Evolutionary conservation across 2,797 vertebrate genomes (phyloP).

Genomic region (Pyrocephalus nanus): DNA sequence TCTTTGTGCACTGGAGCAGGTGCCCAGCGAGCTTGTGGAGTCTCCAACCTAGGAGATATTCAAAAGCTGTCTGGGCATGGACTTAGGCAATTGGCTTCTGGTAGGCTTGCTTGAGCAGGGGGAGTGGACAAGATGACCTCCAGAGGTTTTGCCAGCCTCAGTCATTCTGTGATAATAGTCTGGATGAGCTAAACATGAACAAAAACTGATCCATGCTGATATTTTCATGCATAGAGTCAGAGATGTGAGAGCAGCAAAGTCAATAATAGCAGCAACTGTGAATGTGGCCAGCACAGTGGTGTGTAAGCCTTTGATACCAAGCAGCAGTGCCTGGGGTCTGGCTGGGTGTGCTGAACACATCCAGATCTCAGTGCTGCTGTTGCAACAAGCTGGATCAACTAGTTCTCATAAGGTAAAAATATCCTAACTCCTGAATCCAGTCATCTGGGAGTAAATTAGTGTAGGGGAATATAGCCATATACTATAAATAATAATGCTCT

Average conservation of each 20-base stretch:
- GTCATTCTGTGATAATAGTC: neutral
- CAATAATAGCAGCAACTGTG: neutral
- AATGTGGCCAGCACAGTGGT: neutral
- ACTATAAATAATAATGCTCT: neutral
- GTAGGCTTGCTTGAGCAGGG: neutral
- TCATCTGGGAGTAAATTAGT: neutral
- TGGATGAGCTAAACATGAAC: fast-evolving
- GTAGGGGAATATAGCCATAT: neutral
- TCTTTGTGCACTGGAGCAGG: neutral
- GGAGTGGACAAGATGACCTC: fast-evolving
- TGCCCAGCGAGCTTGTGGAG: neutral
- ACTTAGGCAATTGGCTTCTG: neutral
- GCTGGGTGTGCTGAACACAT: neutral
- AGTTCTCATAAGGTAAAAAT: neutral
- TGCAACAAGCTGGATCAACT: neutral
- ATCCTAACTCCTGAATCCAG: neutral
- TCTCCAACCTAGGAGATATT: neutral
- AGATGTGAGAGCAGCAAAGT: neutral
- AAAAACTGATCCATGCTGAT: neutral
- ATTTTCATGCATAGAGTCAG: neutral
- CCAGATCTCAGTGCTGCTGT: neutral
- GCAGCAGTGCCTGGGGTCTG: neutral
- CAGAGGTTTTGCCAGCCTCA: neutral
- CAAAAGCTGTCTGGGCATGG: neutral
- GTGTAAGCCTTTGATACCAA: neutral